Evolutionary conservation across 2,888 invertebrate genomes (phyloP).

Genomic region (Amphipoea lucens): DNA sequence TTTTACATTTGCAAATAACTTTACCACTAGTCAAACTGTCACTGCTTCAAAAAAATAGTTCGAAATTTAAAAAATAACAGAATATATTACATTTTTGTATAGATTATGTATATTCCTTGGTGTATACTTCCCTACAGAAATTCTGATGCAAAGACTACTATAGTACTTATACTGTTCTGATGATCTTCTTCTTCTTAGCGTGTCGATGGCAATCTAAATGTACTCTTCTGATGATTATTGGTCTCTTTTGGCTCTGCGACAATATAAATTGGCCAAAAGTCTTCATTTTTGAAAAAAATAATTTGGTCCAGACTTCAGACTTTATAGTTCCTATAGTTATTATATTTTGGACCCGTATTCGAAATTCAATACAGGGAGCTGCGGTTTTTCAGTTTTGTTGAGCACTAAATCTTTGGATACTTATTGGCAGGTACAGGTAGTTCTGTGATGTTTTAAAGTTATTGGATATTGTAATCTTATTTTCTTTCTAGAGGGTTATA

Average conservation of each 20-base stretch:
- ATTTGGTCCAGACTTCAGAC: too few species aligned
- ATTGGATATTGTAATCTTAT: not conserved
- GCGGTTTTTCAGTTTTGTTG: too few species aligned
- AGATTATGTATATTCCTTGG: not conserved
- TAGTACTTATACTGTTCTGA: too few species aligned
- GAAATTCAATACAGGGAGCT: too few species aligned
- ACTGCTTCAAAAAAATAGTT: slow-evolving; percentile 23
- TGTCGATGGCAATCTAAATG: too few species aligned
- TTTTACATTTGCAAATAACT: slow-evolving; percentile 41
- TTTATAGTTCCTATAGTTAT: too few species aligned
- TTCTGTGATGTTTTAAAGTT: not conserved
- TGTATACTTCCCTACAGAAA: not conserved
- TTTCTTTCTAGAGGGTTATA: not conserved
- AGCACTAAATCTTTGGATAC: too few species aligned
- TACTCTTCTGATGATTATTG: not conserved
- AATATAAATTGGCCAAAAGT: not conserved
- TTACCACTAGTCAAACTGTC: slow-evolving; percentile 24
- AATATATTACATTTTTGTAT: not conserved
- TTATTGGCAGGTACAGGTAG: not conserved
- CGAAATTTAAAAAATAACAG: slow-evolving; percentile 52
- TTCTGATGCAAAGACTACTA: not conserved
- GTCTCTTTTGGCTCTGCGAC: not conserved
- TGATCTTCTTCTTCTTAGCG: too few species aligned
- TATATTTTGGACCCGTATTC: too few species aligned
- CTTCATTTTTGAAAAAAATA: too few species aligned